phyloP scores from a whole-genome alignment of 2,797 vertebrate genomes.

The Bradypus variegatus region DNA sequence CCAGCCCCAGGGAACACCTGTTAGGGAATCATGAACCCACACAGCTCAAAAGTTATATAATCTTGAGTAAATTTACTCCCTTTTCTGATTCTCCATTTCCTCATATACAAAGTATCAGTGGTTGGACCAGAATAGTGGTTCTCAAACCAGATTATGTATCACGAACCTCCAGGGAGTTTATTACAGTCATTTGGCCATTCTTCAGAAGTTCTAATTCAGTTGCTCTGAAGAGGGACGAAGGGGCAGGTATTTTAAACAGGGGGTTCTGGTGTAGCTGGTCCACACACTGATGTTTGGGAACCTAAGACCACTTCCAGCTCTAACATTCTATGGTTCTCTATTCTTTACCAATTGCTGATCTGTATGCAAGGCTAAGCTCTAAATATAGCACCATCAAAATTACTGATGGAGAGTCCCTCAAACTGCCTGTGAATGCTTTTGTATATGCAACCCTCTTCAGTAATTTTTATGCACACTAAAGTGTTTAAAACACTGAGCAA shows the following conservation, averaged over 20 bases:
- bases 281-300: neutral
- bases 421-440: neutral
- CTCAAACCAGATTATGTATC: neutral
- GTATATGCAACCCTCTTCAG: neutral
- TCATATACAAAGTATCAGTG: neutral
- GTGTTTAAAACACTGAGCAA: neutral
- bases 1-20: neutral
- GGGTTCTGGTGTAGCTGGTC: neutral
- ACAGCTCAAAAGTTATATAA: neutral
- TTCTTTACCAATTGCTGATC: neutral
- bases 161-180: too few species aligned
- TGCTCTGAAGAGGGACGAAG: neutral
- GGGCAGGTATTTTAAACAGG: neutral
- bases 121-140: neutral
- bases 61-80: neutral
- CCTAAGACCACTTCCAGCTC: neutral
- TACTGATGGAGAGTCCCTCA: neutral
- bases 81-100: neutral
- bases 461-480: neutral
- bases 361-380: neutral
- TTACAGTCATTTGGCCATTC: neutral
- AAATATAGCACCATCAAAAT: neutral
- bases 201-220: neutral
- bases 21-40: neutral
- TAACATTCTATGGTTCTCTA: neutral